Base-by-base conservation (phyloP, 1,140 invertebrate genomes). In the Drosophila watanabei region DNA sequence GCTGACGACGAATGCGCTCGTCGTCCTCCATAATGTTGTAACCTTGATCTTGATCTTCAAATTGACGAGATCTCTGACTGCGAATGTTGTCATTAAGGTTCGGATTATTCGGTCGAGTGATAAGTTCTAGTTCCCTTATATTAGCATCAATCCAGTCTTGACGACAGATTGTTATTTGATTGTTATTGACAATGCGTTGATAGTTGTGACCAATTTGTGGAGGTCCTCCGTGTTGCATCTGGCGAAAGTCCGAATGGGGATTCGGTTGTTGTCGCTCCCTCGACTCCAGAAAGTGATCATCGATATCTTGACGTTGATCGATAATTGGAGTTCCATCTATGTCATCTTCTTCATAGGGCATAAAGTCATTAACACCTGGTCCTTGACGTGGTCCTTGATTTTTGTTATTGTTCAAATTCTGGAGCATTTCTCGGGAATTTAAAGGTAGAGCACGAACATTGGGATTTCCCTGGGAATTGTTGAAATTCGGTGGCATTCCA, bases 81-180 rank as follows among this genome's bases (percentile, higher is more conserved):
- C 18, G 18, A 35, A 35, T 20, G 13, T 20, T 54, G 5, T 56
- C 45, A 9, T 51, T 14, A 7, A n/a, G 20, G 5, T 46, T 16
- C 11, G 24, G n/a, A 28, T 14, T 16, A 46, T 35, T 20, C 0
- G 33, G 5, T 9, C 39, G 30, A 18, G 35, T 58, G 10, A 18
- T 16, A 56, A 35, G n/a, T 11, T 20, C 35, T 10, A 57, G 7
- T 11, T 48, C 18, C 8, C 10, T n/a, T 49, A 18, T 32, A 13
- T 41, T n/a, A 10, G 11, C 7, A 14, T 75, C 46, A 14, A 61
- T 32, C 69, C 39, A 73, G 11, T 75, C 71, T 6, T 70, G 35
- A 32, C 71, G 71, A 32, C 56, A 51, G 0, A 75, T 35, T 0
- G 69, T 75, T 43, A 75, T 73, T 75, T 73, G 68, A 43, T 75